Percentiles rank a stretch among this genome's conserved stretches.
phyloP scores from a whole-genome alignment of 2,113 vertebrate species.

The Chrysochloris asiatica region DNA sequence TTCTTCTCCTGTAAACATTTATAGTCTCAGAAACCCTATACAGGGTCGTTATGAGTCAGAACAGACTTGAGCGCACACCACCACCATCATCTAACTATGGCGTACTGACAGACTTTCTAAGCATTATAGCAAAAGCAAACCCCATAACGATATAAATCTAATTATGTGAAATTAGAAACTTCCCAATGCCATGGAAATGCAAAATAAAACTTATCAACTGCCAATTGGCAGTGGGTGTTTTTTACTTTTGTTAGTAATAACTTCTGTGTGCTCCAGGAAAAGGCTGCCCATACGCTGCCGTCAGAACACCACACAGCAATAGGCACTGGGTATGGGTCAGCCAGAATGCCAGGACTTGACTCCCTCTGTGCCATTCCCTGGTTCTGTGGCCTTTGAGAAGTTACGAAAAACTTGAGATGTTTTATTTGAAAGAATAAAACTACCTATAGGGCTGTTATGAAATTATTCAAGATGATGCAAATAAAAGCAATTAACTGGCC shows the following conservation, averaged over 20 bases:
- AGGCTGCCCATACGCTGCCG: not conserved
- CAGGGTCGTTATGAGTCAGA: no score
- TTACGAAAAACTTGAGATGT: not conserved
- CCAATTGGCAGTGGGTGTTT: not conserved
- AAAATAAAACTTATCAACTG: constrained; percentile 42
- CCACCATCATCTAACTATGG: not conserved
- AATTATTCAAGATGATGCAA: not conserved
- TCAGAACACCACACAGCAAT: not conserved
- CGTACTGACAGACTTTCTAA: not conserved
- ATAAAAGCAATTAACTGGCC: not conserved
- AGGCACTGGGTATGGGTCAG: not conserved
- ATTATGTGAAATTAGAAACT: not conserved
- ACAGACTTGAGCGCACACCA: no score
- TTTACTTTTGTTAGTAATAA: not conserved
- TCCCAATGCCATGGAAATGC: not conserved
- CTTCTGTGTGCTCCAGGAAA: not conserved
- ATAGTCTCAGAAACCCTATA: no score
- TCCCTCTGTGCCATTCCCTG: not conserved
- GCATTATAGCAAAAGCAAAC: not conserved
- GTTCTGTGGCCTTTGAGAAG: not conserved
- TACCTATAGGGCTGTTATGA: not conserved
- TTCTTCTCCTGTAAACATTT: no score
- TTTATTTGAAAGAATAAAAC: not conserved
- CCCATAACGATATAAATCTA: not conserved
- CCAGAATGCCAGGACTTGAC: not conserved